Percentiles rank a stretch among this genome's conserved stretches.
These are phyloP conservation scores for Antitype chi DNA, from an alignment of 2,888 invertebrate genomes.

Conservation along the genomic window DNA sequence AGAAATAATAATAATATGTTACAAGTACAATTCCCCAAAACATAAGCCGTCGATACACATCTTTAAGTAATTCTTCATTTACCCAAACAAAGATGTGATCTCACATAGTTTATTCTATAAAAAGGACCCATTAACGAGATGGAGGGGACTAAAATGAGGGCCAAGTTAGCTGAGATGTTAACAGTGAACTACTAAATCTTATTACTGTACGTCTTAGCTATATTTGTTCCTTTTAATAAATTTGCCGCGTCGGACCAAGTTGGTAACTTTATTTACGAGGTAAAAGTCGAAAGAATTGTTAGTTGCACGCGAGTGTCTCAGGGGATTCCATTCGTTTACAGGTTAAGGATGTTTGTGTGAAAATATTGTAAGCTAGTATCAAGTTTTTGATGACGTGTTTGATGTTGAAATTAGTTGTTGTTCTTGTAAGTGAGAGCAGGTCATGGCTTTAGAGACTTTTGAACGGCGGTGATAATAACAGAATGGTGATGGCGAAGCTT, in stretches of 20 bases:
- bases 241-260: constrained; percentile 58
- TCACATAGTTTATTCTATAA: constrained; percentile 44
- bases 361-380: constrained; percentile 12
- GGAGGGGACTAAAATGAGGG: constrained; percentile 52
- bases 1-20: neutral
- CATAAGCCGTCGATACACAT: neutral
- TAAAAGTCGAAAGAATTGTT: constrained; percentile 64
- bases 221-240: constrained; percentile 66
- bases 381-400: constrained; percentile 1
- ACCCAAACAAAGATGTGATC: constrained; percentile 24
- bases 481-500: no score
- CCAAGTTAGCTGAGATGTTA: constrained; percentile 55
- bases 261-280: constrained; percentile 63
- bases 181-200: constrained; percentile 64
- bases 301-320: constrained; percentile 50
- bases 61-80: neutral
- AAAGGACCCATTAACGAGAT: constrained; percentile 40
- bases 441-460: no score
- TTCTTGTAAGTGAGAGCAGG: neutral
- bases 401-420: constrained; percentile 14
- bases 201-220: constrained; percentile 55
- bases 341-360: constrained; percentile 30
- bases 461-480: no score
- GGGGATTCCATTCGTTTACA: constrained; percentile 49
- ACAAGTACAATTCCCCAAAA: neutral